Evolutionary conservation across 1,140 invertebrate species (phyloP).

Genomic region (Calephelis nemesis): DNA sequence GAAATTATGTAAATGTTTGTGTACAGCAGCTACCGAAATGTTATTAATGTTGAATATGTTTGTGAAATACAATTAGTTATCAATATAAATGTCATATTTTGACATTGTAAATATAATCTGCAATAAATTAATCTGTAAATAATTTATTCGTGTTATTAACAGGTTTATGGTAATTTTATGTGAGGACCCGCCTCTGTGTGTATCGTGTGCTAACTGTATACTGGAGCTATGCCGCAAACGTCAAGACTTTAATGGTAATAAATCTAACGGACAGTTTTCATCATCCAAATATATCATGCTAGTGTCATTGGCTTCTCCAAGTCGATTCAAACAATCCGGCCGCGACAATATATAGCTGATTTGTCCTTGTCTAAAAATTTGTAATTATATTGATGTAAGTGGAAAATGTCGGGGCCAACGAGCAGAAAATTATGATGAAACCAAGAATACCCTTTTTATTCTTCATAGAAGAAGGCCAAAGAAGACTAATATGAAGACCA

Average conservation of each 20-base stretch:
- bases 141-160: conserved; percentile 62
- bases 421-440: too few species aligned
- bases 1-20: conserved; percentile 9
- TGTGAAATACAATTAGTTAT: conserved; percentile 26
- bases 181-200: conserved; percentile 45
- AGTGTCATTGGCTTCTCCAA: conserved; percentile 10
- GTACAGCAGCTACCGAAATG: conserved; percentile 11
- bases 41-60: conserved; percentile 2
- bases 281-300: background rate
- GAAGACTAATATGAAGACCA: too few species aligned
- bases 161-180: conserved; percentile 69
- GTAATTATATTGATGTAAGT: background rate
- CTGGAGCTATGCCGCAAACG: conserved; percentile 39
- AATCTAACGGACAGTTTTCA: conserved; percentile 40
- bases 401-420: too few species aligned
- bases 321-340: background rate
- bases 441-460: too few species aligned
- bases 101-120: conserved; percentile 33
- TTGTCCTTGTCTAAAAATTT: background rate
- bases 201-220: conserved; percentile 28
- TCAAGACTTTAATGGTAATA: conserved; percentile 61
- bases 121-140: conserved; percentile 58
- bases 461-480: too few species aligned
- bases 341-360: background rate
- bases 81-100: conserved; percentile 35